These are phyloP conservation scores for Dolichomitus sp. DNA, from an alignment of 2,888 invertebrate species.

Conservation along the genomic window DNA sequence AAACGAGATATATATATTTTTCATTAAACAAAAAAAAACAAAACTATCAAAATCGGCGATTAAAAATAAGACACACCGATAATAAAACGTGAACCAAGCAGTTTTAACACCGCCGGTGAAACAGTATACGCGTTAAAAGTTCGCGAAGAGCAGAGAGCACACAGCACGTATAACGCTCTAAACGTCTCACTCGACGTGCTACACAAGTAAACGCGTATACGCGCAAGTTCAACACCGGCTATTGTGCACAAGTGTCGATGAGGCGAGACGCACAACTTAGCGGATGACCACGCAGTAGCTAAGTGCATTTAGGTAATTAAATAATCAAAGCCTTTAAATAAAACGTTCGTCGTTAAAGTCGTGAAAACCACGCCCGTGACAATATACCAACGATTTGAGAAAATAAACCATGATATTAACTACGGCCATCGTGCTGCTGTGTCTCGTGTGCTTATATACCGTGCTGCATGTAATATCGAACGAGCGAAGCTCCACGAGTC, in stretches of 20 bases:
- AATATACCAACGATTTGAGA: slow-evolving; percentile 2
- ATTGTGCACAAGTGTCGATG: slow-evolving; percentile 78
- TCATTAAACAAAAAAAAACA: neutral
- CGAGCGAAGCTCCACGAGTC: slow-evolving; percentile 24
- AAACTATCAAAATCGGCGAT: neutral
- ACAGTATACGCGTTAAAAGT: neutral
- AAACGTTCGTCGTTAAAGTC: slow-evolving; percentile 39
- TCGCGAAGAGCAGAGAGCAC: neutral
- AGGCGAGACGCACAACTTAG: slow-evolving; percentile 73
- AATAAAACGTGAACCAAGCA: neutral
- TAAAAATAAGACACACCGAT: neutral
- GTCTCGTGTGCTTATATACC: slow-evolving; percentile 5
- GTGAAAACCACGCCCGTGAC: slow-evolving; percentile 59
- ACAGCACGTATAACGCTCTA: no score
- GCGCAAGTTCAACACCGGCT: slow-evolving; percentile 56
- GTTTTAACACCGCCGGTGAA: neutral
- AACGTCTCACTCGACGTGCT: neutral
- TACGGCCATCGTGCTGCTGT: slow-evolving; percentile 15
- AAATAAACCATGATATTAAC: neutral
- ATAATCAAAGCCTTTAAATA: slow-evolving; percentile 35
- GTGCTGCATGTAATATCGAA: slow-evolving; percentile 30
- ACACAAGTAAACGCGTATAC: slow-evolving; percentile 22
- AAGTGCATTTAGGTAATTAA: slow-evolving; percentile 81
- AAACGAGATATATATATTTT: neutral
- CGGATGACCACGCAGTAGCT: slow-evolving; percentile 75